phyloP scores from a whole-genome alignment of 2,113 vertebrate genomes.

The Corythornis cristatus region DNA sequence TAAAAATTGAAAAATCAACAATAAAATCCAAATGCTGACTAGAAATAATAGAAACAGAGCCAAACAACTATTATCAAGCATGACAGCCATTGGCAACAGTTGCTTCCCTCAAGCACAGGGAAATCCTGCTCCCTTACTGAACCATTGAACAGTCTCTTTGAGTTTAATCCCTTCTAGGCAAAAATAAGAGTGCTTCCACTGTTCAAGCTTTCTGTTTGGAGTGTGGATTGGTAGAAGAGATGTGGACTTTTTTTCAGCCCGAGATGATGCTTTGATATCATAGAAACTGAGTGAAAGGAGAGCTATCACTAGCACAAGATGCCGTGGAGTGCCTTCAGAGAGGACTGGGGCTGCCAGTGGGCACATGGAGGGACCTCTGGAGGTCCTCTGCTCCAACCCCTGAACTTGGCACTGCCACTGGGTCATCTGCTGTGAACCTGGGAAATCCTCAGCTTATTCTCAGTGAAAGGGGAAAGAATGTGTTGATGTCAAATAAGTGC shows the following conservation, averaged over 20 bases:
- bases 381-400: neutral
- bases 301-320: neutral
- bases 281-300: neutral
- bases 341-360: neutral
- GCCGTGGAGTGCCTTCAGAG: neutral
- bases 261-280: neutral
- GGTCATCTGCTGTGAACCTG: neutral
- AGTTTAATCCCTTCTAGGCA: neutral
- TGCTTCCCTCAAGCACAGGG: neutral
- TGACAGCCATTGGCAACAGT: neutral
- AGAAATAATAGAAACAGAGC: neutral
- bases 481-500: neutral
- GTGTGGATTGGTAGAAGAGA: neutral
- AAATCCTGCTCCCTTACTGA: neutral
- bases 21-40: constrained; percentile 8
- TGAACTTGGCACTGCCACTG: neutral
- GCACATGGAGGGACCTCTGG: neutral
- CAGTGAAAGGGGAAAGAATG: neutral
- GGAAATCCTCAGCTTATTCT: neutral
- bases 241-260: neutral
- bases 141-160: neutral
- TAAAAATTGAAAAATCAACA: neutral
- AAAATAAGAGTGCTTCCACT: neutral
- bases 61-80: neutral
- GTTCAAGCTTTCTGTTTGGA: neutral